A percentile compares a stretch with the other conserved stretches of the same genome.
phyloP scores from a whole-genome alignment of 2,888 invertebrate genomes.

The Eupithecia inturbata region DNA sequence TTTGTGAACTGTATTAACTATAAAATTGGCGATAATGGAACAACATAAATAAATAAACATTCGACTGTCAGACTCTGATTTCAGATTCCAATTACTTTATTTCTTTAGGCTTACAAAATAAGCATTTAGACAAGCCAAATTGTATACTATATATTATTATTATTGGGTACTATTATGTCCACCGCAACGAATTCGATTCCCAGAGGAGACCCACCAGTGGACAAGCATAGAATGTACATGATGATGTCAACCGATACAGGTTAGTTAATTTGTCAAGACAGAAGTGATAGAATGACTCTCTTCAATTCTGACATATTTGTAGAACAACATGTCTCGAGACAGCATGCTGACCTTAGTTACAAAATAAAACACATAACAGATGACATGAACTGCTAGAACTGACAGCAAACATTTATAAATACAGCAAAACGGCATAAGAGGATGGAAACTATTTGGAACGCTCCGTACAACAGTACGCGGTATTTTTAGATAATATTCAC shows the following conservation, averaged over 20 bases:
- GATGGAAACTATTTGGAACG: slow-evolving; percentile 35
- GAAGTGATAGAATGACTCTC: not conserved
- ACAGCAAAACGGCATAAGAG: slow-evolving; percentile 26
- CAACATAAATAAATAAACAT: too few species aligned
- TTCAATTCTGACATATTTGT: not conserved
- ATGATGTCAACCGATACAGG: not conserved
- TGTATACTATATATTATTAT: too few species aligned
- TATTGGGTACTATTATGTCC: not conserved
- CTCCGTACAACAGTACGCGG: slow-evolving; percentile 29
- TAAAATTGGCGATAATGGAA: not conserved
- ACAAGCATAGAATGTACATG: not conserved
- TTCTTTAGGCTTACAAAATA: too few species aligned
- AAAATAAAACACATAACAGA: slow-evolving; percentile 23
- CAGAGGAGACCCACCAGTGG: not conserved
- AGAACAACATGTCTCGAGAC: not conserved
- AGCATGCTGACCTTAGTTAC: slow-evolving; percentile 17
- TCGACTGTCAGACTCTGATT: not conserved
- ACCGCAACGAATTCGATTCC: not conserved
- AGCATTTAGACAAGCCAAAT: too few species aligned
- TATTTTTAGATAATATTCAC: slow-evolving; percentile 42
- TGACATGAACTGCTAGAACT: slow-evolving; percentile 23
- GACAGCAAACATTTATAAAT: slow-evolving; percentile 41
- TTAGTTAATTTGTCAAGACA: not conserved
- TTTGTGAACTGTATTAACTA: not conserved
- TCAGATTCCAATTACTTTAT: too few species aligned